Evolutionary conservation across 2,797 vertebrate genomes (phyloP), one percentile per base, ranked within the genome.

Genomic region (Botia almorhae): DNA sequence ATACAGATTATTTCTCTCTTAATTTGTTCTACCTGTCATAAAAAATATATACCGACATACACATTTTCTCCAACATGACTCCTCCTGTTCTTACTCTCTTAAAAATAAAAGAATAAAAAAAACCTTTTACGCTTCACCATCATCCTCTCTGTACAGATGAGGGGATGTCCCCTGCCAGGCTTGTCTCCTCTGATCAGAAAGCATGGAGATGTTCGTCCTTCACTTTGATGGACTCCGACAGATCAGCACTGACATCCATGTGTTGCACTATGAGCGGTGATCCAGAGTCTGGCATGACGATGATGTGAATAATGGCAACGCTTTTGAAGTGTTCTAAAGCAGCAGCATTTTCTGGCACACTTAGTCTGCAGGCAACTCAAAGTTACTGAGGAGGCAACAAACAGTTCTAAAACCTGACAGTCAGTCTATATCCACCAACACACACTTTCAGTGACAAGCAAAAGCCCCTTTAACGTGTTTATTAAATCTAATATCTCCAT

Each of bases 211-310:
- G 84, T 88, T 83, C 23, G 68, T 78, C 74, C 63, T 85, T 87
- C 77, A 77, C 87, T 91, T 89, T 90, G 87, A 91, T 90, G 87
- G 89, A 86, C 85, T 85, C 85, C 78, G 76, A 85, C 80, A 87
- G 87, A 81, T 69, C 81, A 19, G 10, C 71, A 55, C 75, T 39
- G 23, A 69, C 75, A 50, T 84, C 75, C 81, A 74, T 29, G 85
- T 76, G 84, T 78, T 84, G 63, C 61, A 83, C 70, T 76, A 82
- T 84, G 79, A 82, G 82, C 81, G 81, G 70, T 69, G 63, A 74
- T 76, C 70, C 19, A 26, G 80, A 73, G 84, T 71, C 58, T 55
- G 73, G 78, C 63, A 69, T 82, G 72, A 80, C 50, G 56, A 64
- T 21, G 14, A 74, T 23, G 56, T 64, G 80, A 76, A 67, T 83